Evolutionary conservation across 92 coral and sea anemone genomes (phyloP).

Genomic region (Phymanthus crucifer): DNA sequence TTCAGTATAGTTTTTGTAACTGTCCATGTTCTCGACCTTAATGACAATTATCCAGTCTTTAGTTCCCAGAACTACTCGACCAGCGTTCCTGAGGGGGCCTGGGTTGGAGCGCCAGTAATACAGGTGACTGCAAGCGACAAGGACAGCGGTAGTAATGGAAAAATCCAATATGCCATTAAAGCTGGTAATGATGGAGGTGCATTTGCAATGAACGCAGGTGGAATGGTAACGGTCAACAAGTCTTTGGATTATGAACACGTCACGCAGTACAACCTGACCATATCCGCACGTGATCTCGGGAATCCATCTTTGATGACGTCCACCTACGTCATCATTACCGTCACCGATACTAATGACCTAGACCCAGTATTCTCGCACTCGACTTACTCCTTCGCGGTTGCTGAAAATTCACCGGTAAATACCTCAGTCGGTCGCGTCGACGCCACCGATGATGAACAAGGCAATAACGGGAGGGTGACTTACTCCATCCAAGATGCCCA

Average conservation of each 20-base stretch:
- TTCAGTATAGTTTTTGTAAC: constrained; percentile 9
- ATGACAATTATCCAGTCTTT: constrained; percentile 33
- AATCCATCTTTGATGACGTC: constrained; percentile 33
- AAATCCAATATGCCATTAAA: constrained; percentile 33
- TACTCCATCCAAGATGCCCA: constrained; percentile 38
- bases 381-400: constrained; percentile 26
- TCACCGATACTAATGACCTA: constrained; percentile 49
- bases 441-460: constrained; percentile 36
- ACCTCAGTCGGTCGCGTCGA: constrained; percentile 20
- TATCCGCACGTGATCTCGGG: constrained; percentile 46
- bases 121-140: constrained; percentile 58
- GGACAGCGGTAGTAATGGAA: constrained; percentile 58
- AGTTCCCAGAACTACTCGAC: constrained; percentile 21
- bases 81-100: constrained; percentile 32
- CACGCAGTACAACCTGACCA: constrained; percentile 4
- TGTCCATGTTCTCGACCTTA: constrained; percentile 22
- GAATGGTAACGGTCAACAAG: constrained; percentile 26
- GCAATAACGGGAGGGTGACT: constrained; percentile 11
- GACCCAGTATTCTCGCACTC: constrained; percentile 32
- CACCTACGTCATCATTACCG: constrained; percentile 35
- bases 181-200: constrained; percentile 33
- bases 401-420: constrained; percentile 31
- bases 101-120: constrained; percentile 48
- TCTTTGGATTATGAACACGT: constrained; percentile 33
- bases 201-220: constrained; percentile 16